These are phyloP conservation scores for Acrocephalus arundinaceus DNA, from an alignment of 2,113 vertebrate genomes.

Conservation along the genomic window DNA sequence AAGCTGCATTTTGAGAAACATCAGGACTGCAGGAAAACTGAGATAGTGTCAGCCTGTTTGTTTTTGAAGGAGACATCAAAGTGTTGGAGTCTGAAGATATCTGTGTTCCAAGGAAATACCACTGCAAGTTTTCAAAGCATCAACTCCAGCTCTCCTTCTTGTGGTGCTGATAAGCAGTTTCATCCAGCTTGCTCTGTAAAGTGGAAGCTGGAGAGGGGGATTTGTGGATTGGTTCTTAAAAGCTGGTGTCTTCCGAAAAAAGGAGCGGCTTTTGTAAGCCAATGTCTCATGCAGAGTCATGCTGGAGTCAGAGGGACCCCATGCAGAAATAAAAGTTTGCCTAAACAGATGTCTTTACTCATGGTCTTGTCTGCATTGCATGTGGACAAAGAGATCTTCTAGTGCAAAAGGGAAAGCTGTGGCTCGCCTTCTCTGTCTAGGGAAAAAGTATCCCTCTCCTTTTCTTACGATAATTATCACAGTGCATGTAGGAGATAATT, in stretches of 20 bases:
- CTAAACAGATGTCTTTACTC: not conserved
- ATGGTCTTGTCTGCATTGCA: not conserved
- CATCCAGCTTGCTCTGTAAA: not conserved
- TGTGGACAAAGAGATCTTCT: not conserved
- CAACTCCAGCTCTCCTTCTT: not conserved
- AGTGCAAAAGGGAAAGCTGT: not conserved
- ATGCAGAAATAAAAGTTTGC: not conserved
- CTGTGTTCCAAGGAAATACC: slow-evolving; percentile 1
- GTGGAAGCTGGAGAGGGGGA: not conserved
- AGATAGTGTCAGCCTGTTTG: slow-evolving; percentile 30
- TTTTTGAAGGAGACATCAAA: slow-evolving; percentile 62
- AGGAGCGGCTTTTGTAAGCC: not conserved
- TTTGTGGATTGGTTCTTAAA: not conserved
- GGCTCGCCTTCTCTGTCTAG: not conserved
- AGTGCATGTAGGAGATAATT: not conserved
- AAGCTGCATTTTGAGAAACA: slow-evolving; percentile 35
- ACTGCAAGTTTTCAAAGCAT: not conserved
- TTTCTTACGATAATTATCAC: not conserved
- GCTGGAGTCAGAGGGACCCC: not conserved
- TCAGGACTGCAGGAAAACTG: slow-evolving; percentile 25
- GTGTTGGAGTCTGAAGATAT: slow-evolving; percentile 10
- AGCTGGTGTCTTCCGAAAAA: not conserved
- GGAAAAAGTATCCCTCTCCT: not conserved
- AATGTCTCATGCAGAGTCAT: not conserved
- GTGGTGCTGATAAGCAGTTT: slow-evolving; percentile 33